Percentiles rank a stretch among this genome's conserved stretches.
Conservation (phyloP, 2,113 vertebrate genomes). For the Pollimyrus isidori region DNA sequence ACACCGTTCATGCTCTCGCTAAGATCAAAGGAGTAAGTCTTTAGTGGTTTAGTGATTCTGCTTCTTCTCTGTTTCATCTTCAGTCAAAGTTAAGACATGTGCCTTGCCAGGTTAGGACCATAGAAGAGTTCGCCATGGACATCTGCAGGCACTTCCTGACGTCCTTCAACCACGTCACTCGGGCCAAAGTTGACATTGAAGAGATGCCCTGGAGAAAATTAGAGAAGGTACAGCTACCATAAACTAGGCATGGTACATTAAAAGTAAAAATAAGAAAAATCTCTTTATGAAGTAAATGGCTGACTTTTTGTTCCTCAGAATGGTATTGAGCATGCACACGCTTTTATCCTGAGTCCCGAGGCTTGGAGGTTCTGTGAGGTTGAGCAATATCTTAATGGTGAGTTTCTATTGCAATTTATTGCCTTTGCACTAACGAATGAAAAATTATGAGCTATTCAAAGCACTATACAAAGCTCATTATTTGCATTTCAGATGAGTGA, state of each 20-base stretch:
- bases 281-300: not conserved
- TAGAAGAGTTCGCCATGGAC: constrained; percentile 76
- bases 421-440: not conserved
- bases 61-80: not conserved
- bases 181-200: constrained; percentile 66
- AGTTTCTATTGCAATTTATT: constrained; percentile 27
- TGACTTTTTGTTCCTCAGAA: constrained; percentile 54
- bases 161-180: constrained; percentile 70
- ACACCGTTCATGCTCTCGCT: constrained; percentile 81
- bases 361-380: constrained; percentile 72
- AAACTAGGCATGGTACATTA: not conserved
- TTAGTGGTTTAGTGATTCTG: not conserved
- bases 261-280: not conserved
- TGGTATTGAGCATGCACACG: constrained; percentile 64
- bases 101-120: constrained; percentile 61
- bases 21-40: constrained; percentile 79
- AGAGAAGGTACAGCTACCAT: constrained; percentile 63
- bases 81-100: not conserved
- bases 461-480: not conserved
- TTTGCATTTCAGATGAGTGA: not conserved
- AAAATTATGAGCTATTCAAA: not conserved
- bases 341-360: constrained; percentile 71
- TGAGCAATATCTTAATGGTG: constrained; percentile 68
- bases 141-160: constrained; percentile 77
- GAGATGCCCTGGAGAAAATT: constrained; percentile 77